A percentile compares a stretch with the other conserved stretches of the same genome.
These are phyloP conservation scores for Engraulis encrasicolus DNA, from an alignment of 2,113 vertebrate species.

Conservation along the genomic window DNA sequence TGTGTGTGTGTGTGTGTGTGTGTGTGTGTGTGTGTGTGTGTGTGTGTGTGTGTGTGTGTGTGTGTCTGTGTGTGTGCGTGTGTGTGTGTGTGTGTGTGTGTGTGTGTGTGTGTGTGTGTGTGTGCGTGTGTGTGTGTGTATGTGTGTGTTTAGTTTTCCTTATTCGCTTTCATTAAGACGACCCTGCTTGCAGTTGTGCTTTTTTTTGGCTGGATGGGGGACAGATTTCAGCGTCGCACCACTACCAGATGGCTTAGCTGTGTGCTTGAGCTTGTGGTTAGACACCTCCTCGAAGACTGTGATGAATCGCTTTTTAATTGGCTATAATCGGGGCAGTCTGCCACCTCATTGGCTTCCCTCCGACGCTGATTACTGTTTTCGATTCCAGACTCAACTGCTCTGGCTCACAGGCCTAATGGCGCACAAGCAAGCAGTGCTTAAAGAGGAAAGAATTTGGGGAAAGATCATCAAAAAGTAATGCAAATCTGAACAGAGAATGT, in stretches of 20 bases:
- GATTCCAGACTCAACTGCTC: constrained; percentile 33
- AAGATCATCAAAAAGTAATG: neutral
- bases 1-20: too few relatives aligned
- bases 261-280: constrained; percentile 64
- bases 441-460: neutral
- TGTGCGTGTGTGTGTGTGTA: too few relatives aligned
- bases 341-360: constrained; percentile 42
- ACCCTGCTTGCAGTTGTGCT: constrained; percentile 13
- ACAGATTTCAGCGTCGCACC: constrained; percentile 49
- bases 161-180: constrained; percentile 47
- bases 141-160: constrained; percentile 33
- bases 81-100: too few relatives aligned
- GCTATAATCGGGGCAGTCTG: constrained; percentile 60
- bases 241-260: constrained; percentile 62
- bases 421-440: constrained; percentile 1
- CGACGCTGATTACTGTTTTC: constrained; percentile 49
- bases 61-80: too few relatives aligned
- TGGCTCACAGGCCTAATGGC: constrained; percentile 39
- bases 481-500: neutral
- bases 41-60: too few relatives aligned
- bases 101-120: too few relatives aligned
- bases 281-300: constrained; percentile 60
- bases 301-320: constrained; percentile 69
- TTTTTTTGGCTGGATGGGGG: constrained; percentile 34
- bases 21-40: too few relatives aligned